Evolutionary conservation across 2,888 invertebrate species (phyloP), one percentile per base, ranked within the genome.

Genomic region (Sclerodermus sp.): DNA sequence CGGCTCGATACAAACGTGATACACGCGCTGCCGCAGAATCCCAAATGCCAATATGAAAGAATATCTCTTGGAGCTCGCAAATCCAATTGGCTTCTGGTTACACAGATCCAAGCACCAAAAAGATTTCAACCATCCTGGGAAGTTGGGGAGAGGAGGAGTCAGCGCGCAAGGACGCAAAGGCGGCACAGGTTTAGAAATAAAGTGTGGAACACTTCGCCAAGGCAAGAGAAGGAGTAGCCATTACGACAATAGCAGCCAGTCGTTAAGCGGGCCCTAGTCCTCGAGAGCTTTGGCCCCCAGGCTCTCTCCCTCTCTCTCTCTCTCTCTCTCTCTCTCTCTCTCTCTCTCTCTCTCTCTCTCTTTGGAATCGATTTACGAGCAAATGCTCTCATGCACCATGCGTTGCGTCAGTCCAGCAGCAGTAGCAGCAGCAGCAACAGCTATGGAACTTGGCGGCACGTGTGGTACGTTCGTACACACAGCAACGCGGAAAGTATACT

Each of bases 361-460:
- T 49, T 52, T 51, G 58, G 60, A 67, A 63, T 68, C 66, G 64
- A 69, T 69, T 69, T 67, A 69, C 66, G 69, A 68, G 63, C 62
- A 48, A 60, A 55, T 45, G 57, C 57, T 53, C 48, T n/a, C 23
- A 46, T 51, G 49, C 54, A 47, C 55, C 51, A 43, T 29, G 53
- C 62, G 55, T 68, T 66, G 62, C 63, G 50, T 60, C 57, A 64
- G 58, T 57, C 41, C 51, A 34, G 40, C 8, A 23, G 23, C 23
- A 23, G 23, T 23, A 23, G 45, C 37, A 23, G 29, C 42, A 13
- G 18, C 16, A 36, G 29, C 38, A 31, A 45, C 49, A 40, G 39
- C 16, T 42, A 42, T 42, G 47, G 47, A 49, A 43, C 45, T 48
- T 42, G 31, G 31, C 42, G 46, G 51, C 53, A 51, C 53, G 59